Percentiles rank a stretch among this genome's conserved stretches.
These are phyloP conservation scores for Hyalella azteca DNA, from an alignment of 2,888 invertebrate genomes.

Conservation along the genomic window DNA sequence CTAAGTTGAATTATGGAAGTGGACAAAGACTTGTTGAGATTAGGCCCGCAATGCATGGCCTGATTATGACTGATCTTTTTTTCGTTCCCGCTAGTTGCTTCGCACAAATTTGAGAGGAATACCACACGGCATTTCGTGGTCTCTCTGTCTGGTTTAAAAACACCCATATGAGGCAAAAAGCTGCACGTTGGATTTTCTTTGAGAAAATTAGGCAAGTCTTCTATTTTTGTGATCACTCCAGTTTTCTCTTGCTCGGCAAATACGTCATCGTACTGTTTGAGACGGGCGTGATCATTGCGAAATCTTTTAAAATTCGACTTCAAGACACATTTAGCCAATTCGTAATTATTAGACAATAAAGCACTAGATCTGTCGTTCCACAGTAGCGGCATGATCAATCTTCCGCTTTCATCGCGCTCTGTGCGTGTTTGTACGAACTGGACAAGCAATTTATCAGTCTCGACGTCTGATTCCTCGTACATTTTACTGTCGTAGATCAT, in stretches of 20 bases:
- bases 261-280: not conserved
- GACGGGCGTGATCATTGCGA: not conserved
- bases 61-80: not conserved
- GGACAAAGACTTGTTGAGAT: not conserved
- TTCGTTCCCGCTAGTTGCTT: not conserved
- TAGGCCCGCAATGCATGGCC: not conserved
- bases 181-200: not conserved
- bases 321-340: not conserved
- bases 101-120: slow-evolving; percentile 4
- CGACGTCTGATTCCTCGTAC: no score
- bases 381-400: no score
- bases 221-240: not conserved
- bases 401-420: no score
- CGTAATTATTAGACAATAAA: not conserved
- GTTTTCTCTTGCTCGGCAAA: not conserved
- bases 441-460: no score
- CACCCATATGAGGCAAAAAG: slow-evolving; percentile 23
- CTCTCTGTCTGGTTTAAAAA: not conserved
- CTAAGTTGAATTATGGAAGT: not conserved
- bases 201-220: not conserved
- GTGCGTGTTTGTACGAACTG: no score
- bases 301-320: not conserved
- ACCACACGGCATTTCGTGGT: slow-evolving; percentile 10
- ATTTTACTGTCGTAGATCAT: no score
- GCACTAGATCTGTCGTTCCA: no score